phyloP scores from a whole-genome alignment of 2,888 invertebrate genomes.

The Hermaeophaga mercurialis region DNA sequence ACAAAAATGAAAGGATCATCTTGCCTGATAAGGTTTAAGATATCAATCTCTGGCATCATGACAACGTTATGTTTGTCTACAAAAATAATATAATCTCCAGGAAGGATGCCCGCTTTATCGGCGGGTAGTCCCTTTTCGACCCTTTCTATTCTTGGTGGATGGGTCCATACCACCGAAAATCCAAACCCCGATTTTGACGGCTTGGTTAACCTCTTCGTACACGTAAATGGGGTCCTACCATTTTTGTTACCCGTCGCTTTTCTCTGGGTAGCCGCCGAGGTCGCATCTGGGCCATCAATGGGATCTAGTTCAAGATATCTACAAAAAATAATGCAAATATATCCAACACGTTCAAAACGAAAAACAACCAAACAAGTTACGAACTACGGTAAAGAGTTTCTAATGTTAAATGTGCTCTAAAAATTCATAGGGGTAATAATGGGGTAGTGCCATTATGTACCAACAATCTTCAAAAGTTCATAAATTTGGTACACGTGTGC shows the following conservation, averaged over 20 bases:
- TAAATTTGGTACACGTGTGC: too few species aligned
- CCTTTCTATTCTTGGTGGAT: constrained; percentile 83
- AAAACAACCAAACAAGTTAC: too few species aligned
- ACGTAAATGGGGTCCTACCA: constrained; percentile 81
- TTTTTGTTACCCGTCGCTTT: constrained; percentile 61
- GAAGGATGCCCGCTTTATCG: constrained; percentile 79
- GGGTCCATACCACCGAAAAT: constrained; percentile 88
- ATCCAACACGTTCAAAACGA: too few species aligned
- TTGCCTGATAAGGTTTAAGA: constrained; percentile 63
- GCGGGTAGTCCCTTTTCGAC: constrained; percentile 83
- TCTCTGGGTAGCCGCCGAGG: constrained; percentile 60
- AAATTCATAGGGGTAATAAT: too few species aligned
- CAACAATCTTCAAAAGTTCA: too few species aligned
- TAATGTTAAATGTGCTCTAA: too few species aligned
- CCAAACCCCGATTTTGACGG: constrained; percentile 69
- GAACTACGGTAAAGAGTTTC: too few species aligned
- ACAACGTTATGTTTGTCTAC: constrained; percentile 87
- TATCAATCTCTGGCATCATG: constrained; percentile 77
- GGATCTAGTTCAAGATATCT: constrained; percentile 81
- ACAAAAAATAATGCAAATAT: too few species aligned
- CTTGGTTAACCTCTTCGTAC: constrained; percentile 67
- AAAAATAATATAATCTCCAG: constrained; percentile 88
- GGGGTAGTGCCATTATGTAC: too few species aligned
- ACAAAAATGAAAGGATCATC: constrained; percentile 30
- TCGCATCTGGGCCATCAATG: constrained; percentile 68